Percentiles rank a stretch among this genome's conserved stretches.
Evolutionary conservation across 2,113 vertebrate genomes (phyloP).

Genomic region (Pleuronectes platessa): DNA sequence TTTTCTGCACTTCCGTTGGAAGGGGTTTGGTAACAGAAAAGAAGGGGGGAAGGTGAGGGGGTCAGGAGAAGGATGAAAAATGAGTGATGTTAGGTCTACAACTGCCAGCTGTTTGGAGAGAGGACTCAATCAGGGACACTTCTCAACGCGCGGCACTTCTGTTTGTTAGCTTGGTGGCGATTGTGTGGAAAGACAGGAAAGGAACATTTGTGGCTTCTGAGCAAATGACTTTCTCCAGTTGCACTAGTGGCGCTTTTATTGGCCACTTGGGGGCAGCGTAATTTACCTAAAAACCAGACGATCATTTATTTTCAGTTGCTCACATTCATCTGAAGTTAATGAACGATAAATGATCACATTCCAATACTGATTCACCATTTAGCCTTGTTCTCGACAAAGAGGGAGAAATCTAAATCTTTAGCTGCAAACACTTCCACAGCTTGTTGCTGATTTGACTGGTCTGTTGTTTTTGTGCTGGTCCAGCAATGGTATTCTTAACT

Average conservation of each 20-base stretch:
- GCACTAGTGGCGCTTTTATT: background rate
- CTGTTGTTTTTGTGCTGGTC: no score
- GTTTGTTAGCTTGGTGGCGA: no score
- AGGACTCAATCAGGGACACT: background rate
- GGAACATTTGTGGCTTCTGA: background rate
- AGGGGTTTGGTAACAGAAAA: slow-evolving; percentile 1
- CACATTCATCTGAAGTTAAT: background rate
- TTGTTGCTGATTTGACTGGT: no score
- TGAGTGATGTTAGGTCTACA: background rate
- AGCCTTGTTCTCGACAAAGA: no score
- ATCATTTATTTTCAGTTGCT: no score
- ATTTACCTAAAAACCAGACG: no score
- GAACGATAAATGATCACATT: background rate
- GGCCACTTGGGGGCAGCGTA: background rate
- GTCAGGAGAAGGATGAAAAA: background rate
- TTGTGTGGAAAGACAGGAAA: background rate
- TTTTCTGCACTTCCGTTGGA: slow-evolving; percentile 17
- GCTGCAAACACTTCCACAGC: no score
- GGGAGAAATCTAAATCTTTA: no score
- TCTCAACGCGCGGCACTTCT: background rate
- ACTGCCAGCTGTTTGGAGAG: slow-evolving; percentile 8
- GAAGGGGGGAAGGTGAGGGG: background rate
- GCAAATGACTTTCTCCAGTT: background rate
- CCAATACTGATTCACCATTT: no score
- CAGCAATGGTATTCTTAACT: no score